Percentiles rank a stretch among this genome's conserved stretches.
These are phyloP conservation scores for Drosophila grimshawi DNA, from an alignment of 1,140 invertebrate genomes.

Conservation along the genomic window DNA sequence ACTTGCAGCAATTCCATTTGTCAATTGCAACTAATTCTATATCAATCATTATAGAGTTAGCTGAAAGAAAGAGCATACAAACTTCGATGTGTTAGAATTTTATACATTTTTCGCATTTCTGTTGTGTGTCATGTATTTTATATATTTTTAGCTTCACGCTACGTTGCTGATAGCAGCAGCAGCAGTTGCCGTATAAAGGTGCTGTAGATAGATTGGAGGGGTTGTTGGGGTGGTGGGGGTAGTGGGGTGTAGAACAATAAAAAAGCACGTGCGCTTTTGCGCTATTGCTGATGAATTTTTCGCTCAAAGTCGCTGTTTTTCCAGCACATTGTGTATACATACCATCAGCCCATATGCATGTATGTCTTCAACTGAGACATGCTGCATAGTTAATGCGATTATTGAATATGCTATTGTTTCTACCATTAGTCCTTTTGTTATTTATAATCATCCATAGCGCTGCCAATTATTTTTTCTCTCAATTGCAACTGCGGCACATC, in stretches of 20 bases:
- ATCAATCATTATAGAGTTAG: neutral
- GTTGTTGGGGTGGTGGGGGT: neutral
- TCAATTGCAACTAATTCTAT: too few species aligned
- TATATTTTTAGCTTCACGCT: neutral
- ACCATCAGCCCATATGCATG: constrained; percentile 14
- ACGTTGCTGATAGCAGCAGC: neutral
- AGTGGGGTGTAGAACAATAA: neutral
- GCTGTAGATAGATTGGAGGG: neutral
- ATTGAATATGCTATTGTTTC: constrained; percentile 25
- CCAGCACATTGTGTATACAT: constrained; percentile 45
- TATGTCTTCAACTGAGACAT: neutral
- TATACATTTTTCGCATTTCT: constrained; percentile 10
- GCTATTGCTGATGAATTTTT: constrained; percentile 46
- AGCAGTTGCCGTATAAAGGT: neutral
- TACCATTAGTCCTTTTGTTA: constrained; percentile 21
- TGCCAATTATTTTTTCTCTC: constrained; percentile 73
- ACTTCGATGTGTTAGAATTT: constrained; percentile 18
- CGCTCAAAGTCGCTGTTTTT: neutral
- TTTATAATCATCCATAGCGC: constrained; percentile 51
- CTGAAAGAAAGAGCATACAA: constrained; percentile 3
- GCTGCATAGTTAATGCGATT: constrained; percentile 39
- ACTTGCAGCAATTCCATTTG: too few species aligned
- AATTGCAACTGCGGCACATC: constrained; percentile 35
- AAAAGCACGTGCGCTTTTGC: constrained; percentile 1
- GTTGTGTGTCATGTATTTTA: constrained; percentile 7